phyloP scores from a whole-genome alignment of 2,113 vertebrate species.

The Ophiodon elongatus region DNA sequence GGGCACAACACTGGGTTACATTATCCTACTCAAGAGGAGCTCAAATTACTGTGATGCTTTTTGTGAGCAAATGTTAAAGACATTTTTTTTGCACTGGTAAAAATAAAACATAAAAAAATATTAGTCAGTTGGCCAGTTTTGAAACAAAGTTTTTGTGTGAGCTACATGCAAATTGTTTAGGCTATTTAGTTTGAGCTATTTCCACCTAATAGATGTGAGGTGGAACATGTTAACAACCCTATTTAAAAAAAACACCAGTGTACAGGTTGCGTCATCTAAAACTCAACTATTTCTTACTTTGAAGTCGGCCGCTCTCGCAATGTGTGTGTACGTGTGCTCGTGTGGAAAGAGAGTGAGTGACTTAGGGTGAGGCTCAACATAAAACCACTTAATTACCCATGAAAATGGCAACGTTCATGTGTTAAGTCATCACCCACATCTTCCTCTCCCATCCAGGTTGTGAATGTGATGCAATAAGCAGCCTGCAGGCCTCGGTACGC shows the following conservation, averaged over 20 bases:
- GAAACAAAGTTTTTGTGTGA: not conserved
- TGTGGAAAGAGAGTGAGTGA: constrained; percentile 4
- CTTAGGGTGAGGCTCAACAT: not conserved
- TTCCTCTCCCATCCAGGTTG: constrained; percentile 29
- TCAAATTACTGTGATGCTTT: not conserved
- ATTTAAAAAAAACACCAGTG: not conserved
- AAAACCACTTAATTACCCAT: constrained; percentile 39
- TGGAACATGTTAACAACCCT: not conserved
- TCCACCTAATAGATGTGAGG: not conserved
- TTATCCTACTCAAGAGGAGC: not conserved
- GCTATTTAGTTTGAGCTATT: not conserved
- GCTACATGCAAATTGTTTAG: no score
- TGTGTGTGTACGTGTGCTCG: not conserved
- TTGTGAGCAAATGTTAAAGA: not conserved
- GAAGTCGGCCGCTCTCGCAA: not conserved
- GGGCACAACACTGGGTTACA: not conserved
- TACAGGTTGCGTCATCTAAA: constrained; percentile 10
- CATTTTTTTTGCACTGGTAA: not conserved
- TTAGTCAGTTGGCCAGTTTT: not conserved
- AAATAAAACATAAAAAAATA: not conserved
- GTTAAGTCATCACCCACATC: constrained; percentile 20
- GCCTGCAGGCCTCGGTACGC: constrained; percentile 46
- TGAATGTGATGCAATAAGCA: constrained; percentile 29
- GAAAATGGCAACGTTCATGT: constrained; percentile 9
- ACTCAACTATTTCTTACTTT: constrained; percentile 15